Conservation (phyloP, 1,140 invertebrate genomes). For the Trissolcus basalis region DNA sequence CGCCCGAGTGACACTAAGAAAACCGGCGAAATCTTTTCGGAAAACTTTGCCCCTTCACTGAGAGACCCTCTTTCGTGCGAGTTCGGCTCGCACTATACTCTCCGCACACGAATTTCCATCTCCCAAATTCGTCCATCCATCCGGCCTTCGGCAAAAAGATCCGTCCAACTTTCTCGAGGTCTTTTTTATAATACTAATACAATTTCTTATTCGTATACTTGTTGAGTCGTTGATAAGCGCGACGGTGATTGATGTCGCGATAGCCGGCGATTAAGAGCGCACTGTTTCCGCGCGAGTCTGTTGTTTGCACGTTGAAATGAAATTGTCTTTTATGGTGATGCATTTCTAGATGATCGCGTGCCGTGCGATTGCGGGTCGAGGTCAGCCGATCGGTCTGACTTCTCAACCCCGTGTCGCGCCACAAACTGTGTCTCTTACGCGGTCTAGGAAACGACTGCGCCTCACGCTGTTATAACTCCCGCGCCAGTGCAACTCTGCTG, state of each 20-base stretch:
- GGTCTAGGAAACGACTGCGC: constrained; percentile 49
- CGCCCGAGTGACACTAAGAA: not conserved
- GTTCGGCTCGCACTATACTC: too few relatives aligned
- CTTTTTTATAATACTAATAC: too few relatives aligned
- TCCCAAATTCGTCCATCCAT: too few relatives aligned
- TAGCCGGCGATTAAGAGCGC: constrained; percentile 3
- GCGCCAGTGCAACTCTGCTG: constrained; percentile 17
- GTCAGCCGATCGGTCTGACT: constrained; percentile 49
- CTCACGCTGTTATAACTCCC: constrained; percentile 37
- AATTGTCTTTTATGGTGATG: constrained; percentile 49
- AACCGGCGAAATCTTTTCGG: not conserved
- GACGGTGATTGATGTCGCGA: not conserved
- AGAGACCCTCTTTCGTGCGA: too few relatives aligned
- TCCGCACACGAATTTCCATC: too few relatives aligned
- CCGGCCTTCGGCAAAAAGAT: too few relatives aligned
- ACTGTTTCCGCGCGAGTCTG: constrained; percentile 18
- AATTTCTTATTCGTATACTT: too few relatives aligned
- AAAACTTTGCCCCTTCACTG: not conserved
- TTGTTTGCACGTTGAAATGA: constrained; percentile 23
- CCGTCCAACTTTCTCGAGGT: too few relatives aligned
- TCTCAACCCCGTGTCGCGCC: constrained; percentile 54
- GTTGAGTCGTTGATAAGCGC: too few relatives aligned
- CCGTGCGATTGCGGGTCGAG: constrained; percentile 36
- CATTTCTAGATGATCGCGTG: constrained; percentile 52
- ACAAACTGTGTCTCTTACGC: constrained; percentile 47